Evolutionary conservation across 1,140 invertebrate species (phyloP).

Genomic region (Brachystomella parvula): DNA sequence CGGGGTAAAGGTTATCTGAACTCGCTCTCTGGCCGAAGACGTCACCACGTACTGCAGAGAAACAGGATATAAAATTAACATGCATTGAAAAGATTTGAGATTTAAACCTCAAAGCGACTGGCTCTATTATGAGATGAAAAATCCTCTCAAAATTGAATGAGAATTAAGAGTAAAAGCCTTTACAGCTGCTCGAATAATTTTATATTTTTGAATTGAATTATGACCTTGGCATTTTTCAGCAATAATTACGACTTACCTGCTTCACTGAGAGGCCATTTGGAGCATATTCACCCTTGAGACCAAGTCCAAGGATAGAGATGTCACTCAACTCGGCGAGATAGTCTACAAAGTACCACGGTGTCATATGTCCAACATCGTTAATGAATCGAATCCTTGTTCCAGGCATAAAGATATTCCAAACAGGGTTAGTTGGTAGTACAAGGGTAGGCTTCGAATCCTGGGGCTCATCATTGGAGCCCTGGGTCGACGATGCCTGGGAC

Average conservation of each 20-base stretch:
- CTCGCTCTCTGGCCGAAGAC: slow-evolving; percentile 38
- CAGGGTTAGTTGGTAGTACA: slow-evolving; percentile 18
- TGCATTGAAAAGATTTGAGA: background rate
- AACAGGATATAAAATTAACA: background rate
- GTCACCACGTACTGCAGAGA: slow-evolving; percentile 35
- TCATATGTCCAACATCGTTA: slow-evolving; percentile 25
- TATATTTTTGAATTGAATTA: too few species aligned
- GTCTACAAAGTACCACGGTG: slow-evolving; percentile 29
- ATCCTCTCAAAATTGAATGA: too few species aligned
- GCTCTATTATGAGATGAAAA: too few species aligned
- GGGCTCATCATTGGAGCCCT: slow-evolving; percentile 28
- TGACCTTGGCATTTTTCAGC: background rate
- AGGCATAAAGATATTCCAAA: slow-evolving; percentile 40
- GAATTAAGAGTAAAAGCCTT: too few species aligned
- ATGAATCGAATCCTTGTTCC: slow-evolving; percentile 40
- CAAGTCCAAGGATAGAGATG: slow-evolving; percentile 18
- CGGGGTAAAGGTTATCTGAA: slow-evolving; percentile 34
- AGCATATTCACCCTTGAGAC: slow-evolving; percentile 36
- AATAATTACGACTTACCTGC: slow-evolving; percentile 26
- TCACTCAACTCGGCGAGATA: slow-evolving; percentile 28
- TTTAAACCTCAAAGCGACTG: too few species aligned
- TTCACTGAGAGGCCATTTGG: slow-evolving; percentile 38
- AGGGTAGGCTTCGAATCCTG: too few species aligned
- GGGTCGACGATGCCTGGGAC: slow-evolving; percentile 42
- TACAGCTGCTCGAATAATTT: too few species aligned